Evolutionary conservation across 2,797 vertebrate genomes (phyloP).

Genomic region (Manis javanica): DNA sequence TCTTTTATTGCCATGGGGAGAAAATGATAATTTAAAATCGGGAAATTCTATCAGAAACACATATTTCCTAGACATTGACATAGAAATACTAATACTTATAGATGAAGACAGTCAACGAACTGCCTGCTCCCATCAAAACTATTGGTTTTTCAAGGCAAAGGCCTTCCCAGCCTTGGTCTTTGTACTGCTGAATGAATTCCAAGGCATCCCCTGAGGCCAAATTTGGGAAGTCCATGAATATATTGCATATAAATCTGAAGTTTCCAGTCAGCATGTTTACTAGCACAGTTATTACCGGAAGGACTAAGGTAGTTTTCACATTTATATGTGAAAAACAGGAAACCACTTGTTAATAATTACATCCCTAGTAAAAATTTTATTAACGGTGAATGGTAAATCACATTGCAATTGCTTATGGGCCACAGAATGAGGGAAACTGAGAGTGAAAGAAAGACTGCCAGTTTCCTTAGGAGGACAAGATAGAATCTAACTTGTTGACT

Average conservation of each 20-base stretch:
- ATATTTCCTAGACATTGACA: neutral
- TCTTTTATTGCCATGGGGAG: neutral
- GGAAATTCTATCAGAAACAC: conserved; percentile 7
- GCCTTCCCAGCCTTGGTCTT: conserved; percentile 1
- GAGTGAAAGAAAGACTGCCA: neutral
- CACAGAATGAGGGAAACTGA: neutral
- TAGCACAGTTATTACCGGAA: neutral
- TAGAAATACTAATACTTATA: conserved; percentile 27
- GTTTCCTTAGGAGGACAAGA: neutral
- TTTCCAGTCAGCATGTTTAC: conserved; percentile 26
- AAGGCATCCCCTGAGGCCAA: conserved; percentile 1
- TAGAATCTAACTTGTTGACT: neutral
- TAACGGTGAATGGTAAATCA: neutral
- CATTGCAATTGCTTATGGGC: neutral
- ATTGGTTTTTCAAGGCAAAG: conserved; percentile 7
- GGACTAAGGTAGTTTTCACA: conserved; percentile 31
- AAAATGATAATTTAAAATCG: conserved; percentile 10
- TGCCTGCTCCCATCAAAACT: neutral
- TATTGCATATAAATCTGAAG: conserved; percentile 14
- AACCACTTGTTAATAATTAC: conserved; percentile 57
- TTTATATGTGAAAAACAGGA: conserved; percentile 58
- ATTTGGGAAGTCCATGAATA: conserved; percentile 4
- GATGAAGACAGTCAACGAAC: neutral
- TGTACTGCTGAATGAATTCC: neutral
- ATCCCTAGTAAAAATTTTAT: neutral